A percentile compares a stretch with the other conserved stretches of the same genome.
Evolutionary conservation across 2,888 invertebrate genomes (phyloP).

Genomic region (Andrena bucephala): DNA sequence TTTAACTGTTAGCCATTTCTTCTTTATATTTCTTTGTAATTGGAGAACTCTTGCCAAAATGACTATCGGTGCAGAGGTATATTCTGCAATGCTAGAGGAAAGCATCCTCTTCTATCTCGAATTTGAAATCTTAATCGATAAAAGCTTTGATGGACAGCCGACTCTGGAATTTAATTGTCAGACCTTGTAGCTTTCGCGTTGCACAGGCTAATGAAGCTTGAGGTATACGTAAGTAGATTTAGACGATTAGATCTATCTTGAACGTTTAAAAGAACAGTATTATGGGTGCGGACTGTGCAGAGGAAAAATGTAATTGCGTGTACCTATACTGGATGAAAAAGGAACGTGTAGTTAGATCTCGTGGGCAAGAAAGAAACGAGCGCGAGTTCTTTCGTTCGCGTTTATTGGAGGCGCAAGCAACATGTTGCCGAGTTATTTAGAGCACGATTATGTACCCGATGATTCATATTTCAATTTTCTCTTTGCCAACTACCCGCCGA

Average conservation of each 20-base stretch:
- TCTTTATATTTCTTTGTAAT: too few species aligned
- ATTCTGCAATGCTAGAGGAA: too few species aligned
- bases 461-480: conserved; percentile 72
- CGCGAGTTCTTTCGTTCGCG: conserved; percentile 33
- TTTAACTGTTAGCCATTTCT: neutral
- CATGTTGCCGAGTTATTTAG: conserved; percentile 61
- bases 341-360: conserved; percentile 7
- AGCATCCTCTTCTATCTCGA: too few species aligned
- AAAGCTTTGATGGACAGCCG: neutral
- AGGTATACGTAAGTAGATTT: neutral
- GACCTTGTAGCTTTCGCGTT: neutral
- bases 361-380: conserved; percentile 14
- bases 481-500: conserved; percentile 54
- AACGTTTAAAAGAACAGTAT: neutral
- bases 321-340: conserved; percentile 11
- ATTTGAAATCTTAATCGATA: too few species aligned
- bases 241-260: neutral
- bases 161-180: neutral
- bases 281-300: conserved; percentile 20
- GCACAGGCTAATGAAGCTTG: conserved; percentile 10
- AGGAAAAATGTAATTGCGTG: conserved; percentile 35
- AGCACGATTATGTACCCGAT: conserved; percentile 63
- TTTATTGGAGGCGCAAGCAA: conserved; percentile 14
- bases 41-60: too few species aligned
- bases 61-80: too few species aligned